Evolutionary conservation across 2,113 vertebrate species (phyloP).

Genomic region (Atractosteus spatula): DNA sequence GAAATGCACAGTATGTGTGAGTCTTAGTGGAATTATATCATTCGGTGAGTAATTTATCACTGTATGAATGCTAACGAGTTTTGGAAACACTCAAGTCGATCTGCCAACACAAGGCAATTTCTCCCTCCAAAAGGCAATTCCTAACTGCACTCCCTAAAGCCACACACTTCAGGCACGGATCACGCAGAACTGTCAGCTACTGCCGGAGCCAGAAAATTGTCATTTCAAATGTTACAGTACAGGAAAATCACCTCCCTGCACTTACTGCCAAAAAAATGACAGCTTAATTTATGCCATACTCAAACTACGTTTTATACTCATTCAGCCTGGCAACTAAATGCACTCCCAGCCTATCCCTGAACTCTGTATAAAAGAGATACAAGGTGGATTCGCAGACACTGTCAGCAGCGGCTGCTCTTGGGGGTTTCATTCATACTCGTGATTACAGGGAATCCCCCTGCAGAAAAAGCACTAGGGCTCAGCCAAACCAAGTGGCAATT

Average conservation of each 20-base stretch:
- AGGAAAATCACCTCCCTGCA: conserved; percentile 79
- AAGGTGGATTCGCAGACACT: background rate
- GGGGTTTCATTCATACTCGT: background rate
- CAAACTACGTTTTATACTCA: conserved; percentile 79
- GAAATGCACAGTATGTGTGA: background rate
- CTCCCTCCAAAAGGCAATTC: conserved; percentile 57
- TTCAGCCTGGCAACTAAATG: conserved; percentile 77
- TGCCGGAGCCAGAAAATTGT: conserved; percentile 75
- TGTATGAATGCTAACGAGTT: conserved; percentile 28
- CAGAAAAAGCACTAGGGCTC: background rate
- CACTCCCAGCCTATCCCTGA: conserved; percentile 63
- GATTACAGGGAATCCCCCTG: background rate
- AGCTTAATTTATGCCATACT: conserved; percentile 83
- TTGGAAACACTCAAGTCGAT: conserved; percentile 35
- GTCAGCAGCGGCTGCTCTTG: background rate
- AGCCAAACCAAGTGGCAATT: background rate
- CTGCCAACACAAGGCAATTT: conserved; percentile 69
- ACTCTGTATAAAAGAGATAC: conserved; percentile 53
- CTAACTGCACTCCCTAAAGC: conserved; percentile 62
- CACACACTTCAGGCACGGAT: conserved; percentile 66
- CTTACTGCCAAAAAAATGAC: conserved; percentile 83
- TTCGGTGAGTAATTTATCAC: conserved; percentile 26
- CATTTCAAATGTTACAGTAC: conserved; percentile 82
- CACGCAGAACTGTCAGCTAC: conserved; percentile 77
- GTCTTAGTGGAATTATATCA: background rate